Percentiles rank a stretch among this genome's conserved stretches.
Evolutionary conservation across 2,113 vertebrate genomes (phyloP).

Genomic region (Hemichromis elongatus): DNA sequence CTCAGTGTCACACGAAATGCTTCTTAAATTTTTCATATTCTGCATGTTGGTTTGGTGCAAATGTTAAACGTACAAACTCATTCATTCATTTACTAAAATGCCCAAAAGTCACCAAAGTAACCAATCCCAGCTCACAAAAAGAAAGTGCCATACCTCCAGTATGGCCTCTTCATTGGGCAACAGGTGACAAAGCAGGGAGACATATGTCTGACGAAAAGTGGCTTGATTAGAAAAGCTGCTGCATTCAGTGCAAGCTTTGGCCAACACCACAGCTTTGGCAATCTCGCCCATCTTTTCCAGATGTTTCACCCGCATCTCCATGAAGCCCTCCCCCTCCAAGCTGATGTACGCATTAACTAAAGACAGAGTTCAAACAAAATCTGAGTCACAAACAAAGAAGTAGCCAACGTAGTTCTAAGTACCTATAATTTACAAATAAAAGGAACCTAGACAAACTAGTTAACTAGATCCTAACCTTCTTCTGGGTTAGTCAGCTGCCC

Average conservation of each 20-base stretch:
- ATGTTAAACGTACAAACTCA: neutral
- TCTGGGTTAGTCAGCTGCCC: slow-evolving; percentile 83
- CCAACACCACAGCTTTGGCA: slow-evolving; percentile 86
- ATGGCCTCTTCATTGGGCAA: slow-evolving; percentile 94
- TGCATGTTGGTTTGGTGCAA: neutral
- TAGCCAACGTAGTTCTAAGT: neutral
- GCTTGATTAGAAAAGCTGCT: slow-evolving; percentile 81
- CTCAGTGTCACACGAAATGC: neutral
- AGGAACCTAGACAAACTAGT: neutral
- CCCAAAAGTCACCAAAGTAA: neutral
- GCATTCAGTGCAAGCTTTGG: slow-evolving; percentile 88
- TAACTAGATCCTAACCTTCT: slow-evolving; percentile 76
- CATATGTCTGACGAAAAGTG: slow-evolving; percentile 89
- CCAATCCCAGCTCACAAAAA: neutral
- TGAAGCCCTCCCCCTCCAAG: slow-evolving; percentile 92
- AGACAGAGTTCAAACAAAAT: neutral
- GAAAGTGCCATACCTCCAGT: slow-evolving; percentile 78
- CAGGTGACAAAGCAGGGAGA: slow-evolving; percentile 89
- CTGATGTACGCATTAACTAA: slow-evolving; percentile 86
- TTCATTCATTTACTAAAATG: neutral
- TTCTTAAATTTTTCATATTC: neutral
- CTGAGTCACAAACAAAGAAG: neutral
- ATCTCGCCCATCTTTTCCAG: slow-evolving; percentile 92
- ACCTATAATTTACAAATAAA: neutral
- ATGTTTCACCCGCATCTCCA: slow-evolving; percentile 97